Percentiles rank a stretch among this genome's conserved stretches.
Conservation (phyloP, 2,113 vertebrate genomes). For the Paramormyrops kingsleyae region DNA sequence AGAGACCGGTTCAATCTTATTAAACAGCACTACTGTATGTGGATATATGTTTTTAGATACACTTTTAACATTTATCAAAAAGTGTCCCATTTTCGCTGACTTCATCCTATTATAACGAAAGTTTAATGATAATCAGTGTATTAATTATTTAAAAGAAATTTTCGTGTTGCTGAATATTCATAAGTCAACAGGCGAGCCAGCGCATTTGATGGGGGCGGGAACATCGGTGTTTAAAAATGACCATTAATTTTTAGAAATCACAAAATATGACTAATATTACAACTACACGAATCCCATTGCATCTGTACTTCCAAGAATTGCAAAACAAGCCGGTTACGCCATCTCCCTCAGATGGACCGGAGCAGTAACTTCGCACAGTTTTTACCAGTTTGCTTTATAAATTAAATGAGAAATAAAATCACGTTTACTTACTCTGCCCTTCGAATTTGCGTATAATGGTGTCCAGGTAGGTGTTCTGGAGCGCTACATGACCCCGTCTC, state of each 20-base stretch:
- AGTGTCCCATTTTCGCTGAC: too few relatives aligned
- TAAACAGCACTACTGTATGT: too few relatives aligned
- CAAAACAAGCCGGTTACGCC: background rate
- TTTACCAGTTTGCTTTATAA: background rate
- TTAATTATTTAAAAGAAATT: background rate
- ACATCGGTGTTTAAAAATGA: background rate
- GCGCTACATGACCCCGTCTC: slow-evolving; percentile 86
- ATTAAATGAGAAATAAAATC: background rate
- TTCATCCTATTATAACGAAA: background rate
- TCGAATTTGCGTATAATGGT: slow-evolving; percentile 97
- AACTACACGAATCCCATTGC: background rate
- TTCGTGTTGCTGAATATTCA: background rate
- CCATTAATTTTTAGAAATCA: background rate
- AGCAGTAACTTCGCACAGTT: background rate
- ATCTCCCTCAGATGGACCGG: background rate
- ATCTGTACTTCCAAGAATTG: background rate
- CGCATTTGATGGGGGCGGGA: background rate
- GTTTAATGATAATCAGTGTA: background rate
- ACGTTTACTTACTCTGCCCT: slow-evolving; percentile 79
- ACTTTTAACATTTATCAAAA: too few relatives aligned
- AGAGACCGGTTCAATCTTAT: too few relatives aligned
- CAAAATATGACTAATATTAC: background rate
- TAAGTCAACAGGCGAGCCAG: background rate
- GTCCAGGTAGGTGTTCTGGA: slow-evolving; percentile 94
- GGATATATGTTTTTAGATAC: too few relatives aligned